These are phyloP conservation scores for Tetranychus truncatus DNA, from an alignment of 2,888 invertebrate genomes.

Conservation along the genomic window DNA sequence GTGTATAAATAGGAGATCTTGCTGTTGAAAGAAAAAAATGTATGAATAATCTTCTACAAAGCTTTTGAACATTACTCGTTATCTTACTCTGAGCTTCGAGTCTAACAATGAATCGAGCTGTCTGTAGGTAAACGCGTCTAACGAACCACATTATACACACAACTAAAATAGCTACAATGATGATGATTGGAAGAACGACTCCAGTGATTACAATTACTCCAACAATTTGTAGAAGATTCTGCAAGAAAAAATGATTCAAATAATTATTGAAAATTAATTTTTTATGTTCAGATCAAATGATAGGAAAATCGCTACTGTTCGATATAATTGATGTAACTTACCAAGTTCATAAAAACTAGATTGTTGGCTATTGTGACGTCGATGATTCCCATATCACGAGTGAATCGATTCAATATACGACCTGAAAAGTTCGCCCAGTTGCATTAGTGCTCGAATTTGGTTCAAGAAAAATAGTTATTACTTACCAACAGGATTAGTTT, in stretches of 20 bases:
- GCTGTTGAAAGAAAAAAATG: background rate
- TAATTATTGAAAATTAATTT: too few relatives aligned
- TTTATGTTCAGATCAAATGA: too few relatives aligned
- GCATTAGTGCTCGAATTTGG: background rate
- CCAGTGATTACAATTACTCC: background rate
- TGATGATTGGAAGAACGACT: background rate
- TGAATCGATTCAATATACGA: conserved; percentile 20
- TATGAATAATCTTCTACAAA: background rate
- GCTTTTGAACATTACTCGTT: background rate
- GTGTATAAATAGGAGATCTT: background rate
- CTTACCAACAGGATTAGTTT: conserved; percentile 36
- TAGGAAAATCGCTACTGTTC: too few relatives aligned
- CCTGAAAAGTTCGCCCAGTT: background rate
- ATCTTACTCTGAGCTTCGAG: conserved; percentile 33
- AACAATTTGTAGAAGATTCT: background rate
- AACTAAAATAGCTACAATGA: background rate
- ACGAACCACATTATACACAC: conserved; percentile 27
- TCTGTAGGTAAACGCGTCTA: conserved; percentile 35
- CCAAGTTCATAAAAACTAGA: background rate
- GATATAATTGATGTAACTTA: background rate
- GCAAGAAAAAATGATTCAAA: too few relatives aligned
- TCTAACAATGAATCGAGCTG: conserved; percentile 37
- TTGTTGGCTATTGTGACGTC: background rate
- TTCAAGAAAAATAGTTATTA: background rate
- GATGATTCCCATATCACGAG: conserved; percentile 11